These are phyloP conservation scores for Mystacides longicornis DNA, from an alignment of 2,888 invertebrate species.

Conservation along the genomic window DNA sequence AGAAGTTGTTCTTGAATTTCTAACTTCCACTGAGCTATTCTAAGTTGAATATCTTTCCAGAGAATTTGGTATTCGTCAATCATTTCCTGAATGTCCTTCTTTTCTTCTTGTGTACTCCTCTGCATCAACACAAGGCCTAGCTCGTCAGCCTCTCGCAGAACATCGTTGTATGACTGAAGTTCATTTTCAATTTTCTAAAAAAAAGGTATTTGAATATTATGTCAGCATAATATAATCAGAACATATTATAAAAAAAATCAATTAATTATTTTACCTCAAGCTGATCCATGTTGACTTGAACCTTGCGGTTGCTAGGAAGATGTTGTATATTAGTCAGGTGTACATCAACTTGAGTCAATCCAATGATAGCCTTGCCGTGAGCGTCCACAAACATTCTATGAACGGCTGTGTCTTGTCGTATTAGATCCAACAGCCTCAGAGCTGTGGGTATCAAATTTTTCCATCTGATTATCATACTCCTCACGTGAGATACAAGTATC, in stretches of 20 bases:
- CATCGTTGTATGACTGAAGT: slow-evolving; percentile 44
- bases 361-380: slow-evolving; percentile 63
- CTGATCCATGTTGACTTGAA: slow-evolving; percentile 38
- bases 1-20: slow-evolving; percentile 33
- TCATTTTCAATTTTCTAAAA: slow-evolving; percentile 47
- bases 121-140: slow-evolving; percentile 54
- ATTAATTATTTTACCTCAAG: slow-evolving; percentile 36
- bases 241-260: not conserved
- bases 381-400: slow-evolving; percentile 63
- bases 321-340: slow-evolving; percentile 63
- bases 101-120: slow-evolving; percentile 49
- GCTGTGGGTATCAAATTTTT: slow-evolving; percentile 54
- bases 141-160: slow-evolving; percentile 51
- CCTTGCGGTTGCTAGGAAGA: slow-evolving; percentile 45
- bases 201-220: slow-evolving; percentile 10
- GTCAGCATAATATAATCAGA: not conserved
- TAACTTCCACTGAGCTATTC: slow-evolving; percentile 42
- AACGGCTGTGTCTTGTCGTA: slow-evolving; percentile 51
- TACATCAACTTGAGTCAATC: slow-evolving; percentile 64
- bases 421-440: slow-evolving; percentile 49
- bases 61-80: slow-evolving; percentile 59
- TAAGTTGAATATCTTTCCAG: slow-evolving; percentile 53
- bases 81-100: slow-evolving; percentile 48
- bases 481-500: slow-evolving; percentile 52
- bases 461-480: slow-evolving; percentile 57